Percentiles rank a stretch among this genome's conserved stretches.
Conservation (phyloP, 23 tunicate genomes). For the Diplosoma virens region DNA sequence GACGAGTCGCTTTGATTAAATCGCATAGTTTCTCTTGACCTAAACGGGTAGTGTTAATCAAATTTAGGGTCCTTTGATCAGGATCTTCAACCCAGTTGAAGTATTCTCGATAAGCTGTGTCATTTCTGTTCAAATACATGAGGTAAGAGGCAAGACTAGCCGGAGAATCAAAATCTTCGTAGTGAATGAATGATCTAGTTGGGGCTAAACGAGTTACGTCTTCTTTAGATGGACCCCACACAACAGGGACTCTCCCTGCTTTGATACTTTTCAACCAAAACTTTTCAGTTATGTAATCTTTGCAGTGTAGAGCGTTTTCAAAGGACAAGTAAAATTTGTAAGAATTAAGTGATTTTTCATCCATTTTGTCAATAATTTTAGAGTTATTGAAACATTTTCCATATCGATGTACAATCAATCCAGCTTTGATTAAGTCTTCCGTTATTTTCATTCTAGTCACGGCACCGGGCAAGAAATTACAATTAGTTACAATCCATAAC, state of each 20-base stretch:
- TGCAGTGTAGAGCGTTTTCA: conserved; percentile 46
- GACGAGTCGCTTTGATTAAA: too few species aligned
- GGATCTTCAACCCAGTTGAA: conserved; percentile 34
- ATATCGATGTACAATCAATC: conserved; percentile 5
- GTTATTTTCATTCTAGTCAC: conserved; percentile 2
- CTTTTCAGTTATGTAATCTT: conserved; percentile 60
- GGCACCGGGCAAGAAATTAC: conserved; percentile 1
- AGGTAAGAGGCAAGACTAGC: conserved; percentile 32
- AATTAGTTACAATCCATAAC: conserved; percentile 36
- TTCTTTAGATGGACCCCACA: conserved; percentile 52
- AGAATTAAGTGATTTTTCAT: neutral
- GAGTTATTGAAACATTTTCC: conserved; percentile 32
- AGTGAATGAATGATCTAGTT: conserved; percentile 49
- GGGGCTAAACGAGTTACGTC: conserved; percentile 48
- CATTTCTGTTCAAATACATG: conserved; percentile 19
- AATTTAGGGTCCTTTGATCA: too few species aligned
- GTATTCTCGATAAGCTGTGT: conserved; percentile 38
- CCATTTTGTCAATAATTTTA: neutral
- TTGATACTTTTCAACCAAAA: conserved; percentile 38
- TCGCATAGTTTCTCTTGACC: too few species aligned
- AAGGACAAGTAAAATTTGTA: conserved; percentile 54
- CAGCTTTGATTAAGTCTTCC: conserved; percentile 10
- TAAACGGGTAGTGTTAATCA: too few species aligned
- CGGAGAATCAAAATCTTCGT: conserved; percentile 47
- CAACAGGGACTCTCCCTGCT: conserved; percentile 55